Base-by-base conservation (phyloP, 2,113 vertebrate genomes). In the Potamarius usumacintae region DNA sequence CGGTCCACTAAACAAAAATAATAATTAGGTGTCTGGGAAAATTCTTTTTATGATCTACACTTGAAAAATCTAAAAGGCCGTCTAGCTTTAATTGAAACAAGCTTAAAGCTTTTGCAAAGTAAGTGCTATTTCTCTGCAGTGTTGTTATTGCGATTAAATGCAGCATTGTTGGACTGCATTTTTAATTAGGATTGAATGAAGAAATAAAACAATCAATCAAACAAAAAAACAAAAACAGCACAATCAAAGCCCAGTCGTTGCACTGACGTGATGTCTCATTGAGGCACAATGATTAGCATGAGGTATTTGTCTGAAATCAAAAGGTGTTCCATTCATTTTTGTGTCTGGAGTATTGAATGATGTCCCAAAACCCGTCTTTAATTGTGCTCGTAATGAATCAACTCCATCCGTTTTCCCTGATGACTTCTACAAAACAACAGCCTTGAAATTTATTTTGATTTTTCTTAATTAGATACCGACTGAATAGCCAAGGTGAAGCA, bases 241-340 rank as follows among this genome's bases (percentile, higher is more conserved):
- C 58, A 34, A 52, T 27, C 20, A 11, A n/a, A 34, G 17, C 15
- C 85, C 48, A 72, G 65, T 71, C 65, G 15, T 60, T 27, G 78
- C 30, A 14, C 17, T 58, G 78, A 81, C 53, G 34, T 74, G 42
- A 48, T 9, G 25, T 74, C 79, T 20, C 55, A 52, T 17, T n/a
- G 30, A 76, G 25, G 55, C 22, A 34, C 11, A 58, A 79, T 76
- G 67, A 82, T 87, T 72, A 87, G n/a, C 67, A 74, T 55, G 20
- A 86, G 67, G 67, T 60, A 17, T 74, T 82, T 74, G 57, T 62
- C 67, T 62, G 80, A 67, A 86, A 82, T 86, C 62, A 80, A 63
- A 62, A 15, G 50, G 7, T 15, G 42, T 52, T 57, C 50, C 58
- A 76, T 87, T 83, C 14, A 83, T 74, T 71, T 63, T 62, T 17